Evolutionary conservation across 2,888 invertebrate species (phyloP).

Genomic region (Cerceris ruficornis): DNA sequence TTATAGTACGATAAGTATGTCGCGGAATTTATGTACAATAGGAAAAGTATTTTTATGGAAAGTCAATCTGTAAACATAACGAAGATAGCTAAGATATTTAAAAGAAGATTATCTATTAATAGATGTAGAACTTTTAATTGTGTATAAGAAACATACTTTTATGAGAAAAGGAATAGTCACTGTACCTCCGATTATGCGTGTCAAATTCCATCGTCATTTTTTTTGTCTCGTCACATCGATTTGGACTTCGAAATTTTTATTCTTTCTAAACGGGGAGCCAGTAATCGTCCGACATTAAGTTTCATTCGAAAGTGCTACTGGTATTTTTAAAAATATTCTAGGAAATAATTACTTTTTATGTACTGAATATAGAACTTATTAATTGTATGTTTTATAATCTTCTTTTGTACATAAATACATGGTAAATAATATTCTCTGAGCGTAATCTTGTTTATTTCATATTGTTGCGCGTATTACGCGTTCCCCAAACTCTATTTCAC

Average conservation of each 20-base stretch:
- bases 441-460: no score
- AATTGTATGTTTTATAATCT: slow-evolving; percentile 72
- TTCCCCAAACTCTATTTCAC: no score
- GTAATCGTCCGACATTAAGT: slow-evolving; percentile 17
- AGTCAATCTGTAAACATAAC: slow-evolving; percentile 77
- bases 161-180: slow-evolving; percentile 77
- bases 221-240: background rate
- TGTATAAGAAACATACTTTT: slow-evolving; percentile 72
- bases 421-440: no score
- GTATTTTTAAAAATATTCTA: slow-evolving; percentile 56
- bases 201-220: slow-evolving; percentile 70
- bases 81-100: slow-evolving; percentile 72
- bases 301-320: slow-evolving; percentile 35
- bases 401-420: slow-evolving; percentile 78
- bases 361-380: slow-evolving; percentile 70
- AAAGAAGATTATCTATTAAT: slow-evolving; percentile 59
- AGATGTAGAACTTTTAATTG: slow-evolving; percentile 69
- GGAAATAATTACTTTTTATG: slow-evolving; percentile 74
- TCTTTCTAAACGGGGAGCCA: slow-evolving; percentile 21
- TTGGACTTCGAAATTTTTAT: slow-evolving; percentile 1
- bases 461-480: no score
- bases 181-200: slow-evolving; percentile 75
- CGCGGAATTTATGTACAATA: slow-evolving; percentile 72
- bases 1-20: slow-evolving; percentile 35
- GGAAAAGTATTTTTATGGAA: slow-evolving; percentile 73